Evolutionary conservation across 2,888 invertebrate species (phyloP), one percentile per base, ranked within the genome.

Genomic region (Cataglyphis livida): DNA sequence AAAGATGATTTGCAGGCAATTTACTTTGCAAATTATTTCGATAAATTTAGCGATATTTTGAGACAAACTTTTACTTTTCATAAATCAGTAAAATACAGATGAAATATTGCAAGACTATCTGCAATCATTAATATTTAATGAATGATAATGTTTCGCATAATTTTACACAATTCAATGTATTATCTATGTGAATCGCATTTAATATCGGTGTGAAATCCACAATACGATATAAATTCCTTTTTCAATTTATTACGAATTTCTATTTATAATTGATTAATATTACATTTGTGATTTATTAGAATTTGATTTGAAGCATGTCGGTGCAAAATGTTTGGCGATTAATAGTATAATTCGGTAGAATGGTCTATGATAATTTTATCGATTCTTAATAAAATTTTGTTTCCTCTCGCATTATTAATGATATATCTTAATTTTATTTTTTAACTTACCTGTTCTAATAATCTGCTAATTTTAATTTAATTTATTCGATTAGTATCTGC

Each of bases 391-490:
- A 41, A 32, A 32, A 71, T 15, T 71, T 71, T 38, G 4, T 54
- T 32, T 3, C 10, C 10, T 35, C 21, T 59, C n/a, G 7, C 12
- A 44, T 59, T 73, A 73, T 38, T 73, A 57, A 73, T 73, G 12
- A 25, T 25, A 5, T n/a, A 38, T 25, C 6, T 35, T 18, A 38
- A 41, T 0, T 41, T 41, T 15, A 61, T 73, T 61, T 73, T 59
- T 38, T 71, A 6, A 7, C 9, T 73, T 41, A 59, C 38, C 41
- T 38, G 38, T 73, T 41, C n/a, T 73, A 73, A 7, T 28, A 59
- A 61, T 25, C 41, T 41, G 38, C 15, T 61, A 73, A 61, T 73
- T 73, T 25, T 25, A 25, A 25, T 25, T 73, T 73, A 73, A 73
- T 61, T 59, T 73, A 59, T 41, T 41, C 10, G 59, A 59, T 57